Evolutionary conservation across 2,888 invertebrate species (phyloP).

Genomic region (Chirona hameri): DNA sequence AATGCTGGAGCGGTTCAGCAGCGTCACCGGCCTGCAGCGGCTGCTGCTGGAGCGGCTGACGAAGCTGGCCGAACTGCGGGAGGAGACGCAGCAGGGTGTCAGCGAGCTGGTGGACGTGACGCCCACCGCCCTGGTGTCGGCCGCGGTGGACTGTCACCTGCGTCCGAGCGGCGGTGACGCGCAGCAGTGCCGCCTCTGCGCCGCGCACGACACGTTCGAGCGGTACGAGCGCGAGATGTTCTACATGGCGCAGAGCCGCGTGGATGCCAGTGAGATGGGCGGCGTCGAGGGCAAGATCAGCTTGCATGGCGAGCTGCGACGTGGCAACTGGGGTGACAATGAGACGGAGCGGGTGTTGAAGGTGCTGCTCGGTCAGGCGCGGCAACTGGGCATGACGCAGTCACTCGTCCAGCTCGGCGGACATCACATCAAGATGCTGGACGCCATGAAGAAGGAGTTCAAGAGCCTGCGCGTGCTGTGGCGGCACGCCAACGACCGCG

Average conservation of each 20-base stretch:
- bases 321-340: constrained; percentile 63
- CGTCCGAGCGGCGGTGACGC: constrained; percentile 42
- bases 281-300: constrained; percentile 44
- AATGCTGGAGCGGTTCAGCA: background rate
- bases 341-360: constrained; percentile 58
- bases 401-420: constrained; percentile 42
- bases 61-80: constrained; percentile 45
- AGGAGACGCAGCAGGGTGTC: constrained; percentile 45
- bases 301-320: constrained; percentile 46
- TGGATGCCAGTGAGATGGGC: constrained; percentile 39
- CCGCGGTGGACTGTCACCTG: constrained; percentile 58
- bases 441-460: constrained; percentile 63
- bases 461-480: constrained; percentile 49
- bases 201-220: constrained; percentile 47
- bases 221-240: constrained; percentile 53
- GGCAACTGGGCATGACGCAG: constrained; percentile 40
- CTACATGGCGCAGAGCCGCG: constrained; percentile 49
- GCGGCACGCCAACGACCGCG: constrained; percentile 50
- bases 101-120: constrained; percentile 44
- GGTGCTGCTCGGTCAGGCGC: constrained; percentile 50
- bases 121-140: constrained; percentile 48
- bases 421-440: constrained; percentile 56
- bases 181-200: constrained; percentile 47
- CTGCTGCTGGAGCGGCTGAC: constrained; percentile 46
- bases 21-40: constrained; percentile 43